Percentiles rank a stretch among this genome's conserved stretches.
Evolutionary conservation across 1,140 invertebrate species (phyloP).

Genomic region (Leptestheria dahalacensis): DNA sequence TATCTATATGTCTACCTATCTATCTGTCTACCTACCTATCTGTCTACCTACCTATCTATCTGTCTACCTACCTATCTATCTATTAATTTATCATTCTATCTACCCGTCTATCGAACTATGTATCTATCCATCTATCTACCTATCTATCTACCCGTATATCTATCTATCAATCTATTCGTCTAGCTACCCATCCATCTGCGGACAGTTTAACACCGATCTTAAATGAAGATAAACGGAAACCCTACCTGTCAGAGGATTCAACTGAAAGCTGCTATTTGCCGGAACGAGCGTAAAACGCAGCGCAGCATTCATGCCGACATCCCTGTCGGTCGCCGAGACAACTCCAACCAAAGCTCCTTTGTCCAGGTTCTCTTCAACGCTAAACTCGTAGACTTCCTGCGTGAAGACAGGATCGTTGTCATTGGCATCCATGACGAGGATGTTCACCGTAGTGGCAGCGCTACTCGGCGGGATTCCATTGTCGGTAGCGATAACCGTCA

Average conservation of each 20-base stretch:
- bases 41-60: too few relatives aligned
- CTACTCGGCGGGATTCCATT: conserved; percentile 71
- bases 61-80: too few relatives aligned
- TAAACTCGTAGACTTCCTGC: conserved; percentile 56
- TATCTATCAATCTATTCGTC: too few relatives aligned
- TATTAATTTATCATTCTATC: too few relatives aligned
- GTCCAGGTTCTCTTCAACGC: conserved; percentile 70
- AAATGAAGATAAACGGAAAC: not conserved
- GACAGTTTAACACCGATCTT: not conserved
- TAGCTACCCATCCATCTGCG: not conserved
- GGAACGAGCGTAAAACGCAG: conserved; percentile 64
- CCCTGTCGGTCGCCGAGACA: conserved; percentile 60
- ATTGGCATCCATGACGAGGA: conserved; percentile 78
- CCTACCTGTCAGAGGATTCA: conserved; percentile 64
- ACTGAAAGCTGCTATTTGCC: conserved; percentile 62
- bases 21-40: too few relatives aligned
- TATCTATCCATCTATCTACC: too few relatives aligned
- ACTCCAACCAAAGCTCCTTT: conserved; percentile 59
- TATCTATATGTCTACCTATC: too few relatives aligned
- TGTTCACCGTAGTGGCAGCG: conserved; percentile 56
- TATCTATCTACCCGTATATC: too few relatives aligned
- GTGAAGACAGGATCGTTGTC: conserved; percentile 74
- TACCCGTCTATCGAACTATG: too few relatives aligned
- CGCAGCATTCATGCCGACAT: conserved; percentile 66
- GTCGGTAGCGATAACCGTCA: conserved; percentile 68